Evolutionary conservation across 2,888 invertebrate species (phyloP), one percentile per base, ranked within the genome.

Genomic region (Caenorhabditis drosophilae): DNA sequence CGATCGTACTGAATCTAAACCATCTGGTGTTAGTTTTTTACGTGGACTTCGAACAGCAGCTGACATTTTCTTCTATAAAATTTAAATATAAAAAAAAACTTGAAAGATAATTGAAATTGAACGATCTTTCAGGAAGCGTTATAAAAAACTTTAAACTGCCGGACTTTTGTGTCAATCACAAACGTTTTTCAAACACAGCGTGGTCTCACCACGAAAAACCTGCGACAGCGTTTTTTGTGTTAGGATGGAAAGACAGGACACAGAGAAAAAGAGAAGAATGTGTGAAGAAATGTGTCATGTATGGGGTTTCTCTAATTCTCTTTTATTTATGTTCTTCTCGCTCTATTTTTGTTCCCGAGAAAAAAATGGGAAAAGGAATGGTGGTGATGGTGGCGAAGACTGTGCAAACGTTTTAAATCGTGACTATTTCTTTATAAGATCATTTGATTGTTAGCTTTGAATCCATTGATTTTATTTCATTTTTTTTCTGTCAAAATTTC

Each of bases 91-190:
- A n/a, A n/a, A n/a, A n/a, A n/a, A n/a, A n/a, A n/a, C n/a, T n/a
- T n/a, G n/a, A n/a, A n/a, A n/a, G n/a, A n/a, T n/a, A n/a, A n/a
- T n/a, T n/a, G n/a, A n/a, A n/a, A n/a, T n/a, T n/a, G n/a, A n/a
- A n/a, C n/a, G n/a, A n/a, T n/a, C n/a, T 20, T 41, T 41, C 22
- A 22, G 22, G 4, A 41, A 41, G 9, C 18, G 23, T 20, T n/a
- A 26, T 40, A 54, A 58, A 58, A 51, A 64, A 54, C 50, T 64
- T 64, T 58, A 54, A 64, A 64, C 40, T 54, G 51, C 54, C 62
- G 58, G 50, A 38, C 42, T 40, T 58, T 54, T 58, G 27, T 41
- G 18, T 34, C 34, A 31, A 20, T 27, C 44, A 50, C 25, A 49
- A 16, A 36, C 53, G 44, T 31, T 49, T 57, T 62, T 63, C 48